Base-by-base conservation (phyloP, 2,797 vertebrate genomes). In the Steatocranus sp. region DNA sequence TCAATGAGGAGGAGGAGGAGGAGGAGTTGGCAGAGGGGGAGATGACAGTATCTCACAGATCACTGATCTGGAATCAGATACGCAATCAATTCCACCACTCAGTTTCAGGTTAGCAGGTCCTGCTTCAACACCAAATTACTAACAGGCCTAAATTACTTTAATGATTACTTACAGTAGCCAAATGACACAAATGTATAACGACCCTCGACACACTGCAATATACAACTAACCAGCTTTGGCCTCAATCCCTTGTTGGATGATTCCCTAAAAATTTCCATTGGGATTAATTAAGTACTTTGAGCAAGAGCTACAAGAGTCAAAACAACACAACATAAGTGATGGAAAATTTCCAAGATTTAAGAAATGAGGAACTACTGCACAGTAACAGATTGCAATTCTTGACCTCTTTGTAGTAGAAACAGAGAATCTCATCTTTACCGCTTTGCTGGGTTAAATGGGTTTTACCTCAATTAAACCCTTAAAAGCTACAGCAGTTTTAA, bases 41-140 rank as follows among this genome's bases (percentile, higher is more conserved):
- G 51, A 32, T 58, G 92, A 85, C 79, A 41, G 80, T 9, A 63
- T 91, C 88, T 89, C 84, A 86, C 87, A 85, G 92, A 83, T 90
- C 92, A 90, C 82, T 91, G 92, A 85, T 91, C 87, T 88, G 92
- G 92, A 95, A 94, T 92, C 87, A 84, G 78, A 36, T 81, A 76
- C 76, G 77, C 85, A 88, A 93, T 94, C 90, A 91, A 92, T 93
- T 92, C 81, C 89, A 89, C 53, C 78, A 83, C 80, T 88, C 88
- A 79, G 79, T 87, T 75, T 63, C 86, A 78, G 81, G 30, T 54
- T 85, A 85, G 75, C 89, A 85, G 86, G 79, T 84, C 50, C 53
- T 17, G 82, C 83, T 81, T 86, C 84, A 49, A 43, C 17, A 20
- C 11, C 66, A 43, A 61, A 76, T 89, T 50, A 89, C 73, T 79